These are phyloP conservation scores for Epirrhoe tristata DNA, from an alignment of 2,888 invertebrate genomes.

Conservation along the genomic window DNA sequence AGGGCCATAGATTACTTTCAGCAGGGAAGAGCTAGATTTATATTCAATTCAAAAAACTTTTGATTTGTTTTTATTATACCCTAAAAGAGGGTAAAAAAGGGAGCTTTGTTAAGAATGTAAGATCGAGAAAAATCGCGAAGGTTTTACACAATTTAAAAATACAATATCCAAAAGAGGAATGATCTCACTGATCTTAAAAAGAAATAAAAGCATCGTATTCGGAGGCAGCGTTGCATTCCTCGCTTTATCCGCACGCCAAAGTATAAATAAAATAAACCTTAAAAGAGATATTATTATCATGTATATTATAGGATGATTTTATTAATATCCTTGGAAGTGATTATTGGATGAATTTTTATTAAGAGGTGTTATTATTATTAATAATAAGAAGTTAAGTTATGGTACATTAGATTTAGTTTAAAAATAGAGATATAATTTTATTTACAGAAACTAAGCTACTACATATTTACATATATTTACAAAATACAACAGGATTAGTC, in stretches of 20 bases:
- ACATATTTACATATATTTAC: too few relatives aligned
- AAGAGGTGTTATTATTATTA: neutral
- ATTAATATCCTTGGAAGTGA: neutral
- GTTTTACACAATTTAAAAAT: constrained; percentile 6
- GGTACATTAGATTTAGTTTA: too few relatives aligned
- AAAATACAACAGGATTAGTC: too few relatives aligned
- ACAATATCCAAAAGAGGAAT: constrained; percentile 21
- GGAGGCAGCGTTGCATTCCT: constrained; percentile 52
- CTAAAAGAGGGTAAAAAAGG: neutral
- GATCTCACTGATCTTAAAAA: constrained; percentile 32
- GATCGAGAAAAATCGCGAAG: neutral
- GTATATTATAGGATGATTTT: neutral
- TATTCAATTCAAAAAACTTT: too few relatives aligned
- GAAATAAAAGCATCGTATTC: constrained; percentile 36
- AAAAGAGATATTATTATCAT: constrained; percentile 2
- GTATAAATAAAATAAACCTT: constrained; percentile 14
- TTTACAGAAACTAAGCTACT: too few relatives aligned
- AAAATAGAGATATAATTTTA: too few relatives aligned
- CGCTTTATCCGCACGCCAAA: constrained; percentile 41
- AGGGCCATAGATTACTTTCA: too few relatives aligned
- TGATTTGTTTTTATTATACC: too few relatives aligned
- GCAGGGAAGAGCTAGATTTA: too few relatives aligned
- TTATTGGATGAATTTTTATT: neutral
- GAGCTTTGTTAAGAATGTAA: neutral
- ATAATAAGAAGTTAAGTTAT: too few relatives aligned